phyloP scores from a whole-genome alignment of 2,797 vertebrate species.

The Oryzias sinensis region DNA sequence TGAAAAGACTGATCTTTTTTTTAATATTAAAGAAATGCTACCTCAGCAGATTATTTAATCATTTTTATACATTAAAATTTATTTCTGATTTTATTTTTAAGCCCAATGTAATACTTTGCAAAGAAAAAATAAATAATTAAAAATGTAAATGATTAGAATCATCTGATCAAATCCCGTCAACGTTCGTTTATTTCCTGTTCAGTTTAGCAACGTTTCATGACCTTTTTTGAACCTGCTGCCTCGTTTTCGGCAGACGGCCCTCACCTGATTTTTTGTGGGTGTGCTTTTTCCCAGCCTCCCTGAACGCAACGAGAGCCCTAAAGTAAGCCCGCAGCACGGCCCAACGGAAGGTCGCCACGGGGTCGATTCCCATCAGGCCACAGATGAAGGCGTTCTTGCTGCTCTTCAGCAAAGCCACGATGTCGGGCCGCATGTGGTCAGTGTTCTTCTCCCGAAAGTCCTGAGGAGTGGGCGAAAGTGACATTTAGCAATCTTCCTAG shows the following conservation, averaged over 20 bases:
- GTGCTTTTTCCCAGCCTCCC: constrained; percentile 84
- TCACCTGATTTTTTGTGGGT: constrained; percentile 87
- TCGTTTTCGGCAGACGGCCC: constrained; percentile 17
- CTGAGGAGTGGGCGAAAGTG: constrained; percentile 57
- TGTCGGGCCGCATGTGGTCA: constrained; percentile 97
- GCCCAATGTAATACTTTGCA: too few relatives aligned
- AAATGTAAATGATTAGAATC: too few relatives aligned
- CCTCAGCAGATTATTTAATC: too few relatives aligned
- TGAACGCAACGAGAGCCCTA: constrained; percentile 88
- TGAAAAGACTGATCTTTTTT: too few relatives aligned
- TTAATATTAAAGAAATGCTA: too few relatives aligned
- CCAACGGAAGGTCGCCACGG: constrained; percentile 95
- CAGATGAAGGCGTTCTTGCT: constrained; percentile 92
- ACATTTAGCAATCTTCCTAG: constrained; percentile 12
- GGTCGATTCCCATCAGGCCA: constrained; percentile 91
- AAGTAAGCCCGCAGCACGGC: constrained; percentile 91
- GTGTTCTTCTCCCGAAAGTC: constrained; percentile 99
- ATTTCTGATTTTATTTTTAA: too few relatives aligned
- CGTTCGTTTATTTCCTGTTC: too few relatives aligned
- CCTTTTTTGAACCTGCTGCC: too few relatives aligned
- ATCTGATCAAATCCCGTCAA: too few relatives aligned
- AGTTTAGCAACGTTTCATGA: too few relatives aligned
- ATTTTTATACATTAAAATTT: too few relatives aligned
- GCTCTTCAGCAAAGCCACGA: constrained; percentile 93
- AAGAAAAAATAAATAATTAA: too few relatives aligned